Base-by-base conservation (phyloP, 2,113 vertebrate species). In the Anarhynchus alexandrinus region DNA sequence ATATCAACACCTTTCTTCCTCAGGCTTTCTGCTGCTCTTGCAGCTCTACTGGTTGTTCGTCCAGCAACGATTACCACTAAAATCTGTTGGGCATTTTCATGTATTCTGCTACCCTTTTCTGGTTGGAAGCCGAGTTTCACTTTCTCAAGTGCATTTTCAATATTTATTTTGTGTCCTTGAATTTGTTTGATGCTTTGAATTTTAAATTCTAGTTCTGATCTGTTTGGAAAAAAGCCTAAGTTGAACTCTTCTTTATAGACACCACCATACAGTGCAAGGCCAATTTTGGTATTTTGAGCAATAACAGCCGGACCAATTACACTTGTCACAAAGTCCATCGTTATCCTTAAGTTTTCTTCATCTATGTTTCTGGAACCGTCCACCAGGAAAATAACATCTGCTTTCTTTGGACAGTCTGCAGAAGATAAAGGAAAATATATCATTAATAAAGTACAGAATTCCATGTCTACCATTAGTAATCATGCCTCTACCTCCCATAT, bases 371-470 rank as follows among this genome's bases (percentile, higher is more conserved):
- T 93, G 12, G 98, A 98, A 21, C 98, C 98, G 23, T 98, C 97
- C 78, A 98, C 86, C 58, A 98, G 96, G 78, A 98, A 98, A 38
- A 98, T 95, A 8, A 98, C 78, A 40, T 98, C 97, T 20, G 97
- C 95, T 69, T 92, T 90, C 90, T 93, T 88, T 77, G 94, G 87
- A 74, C 97, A 98, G 20, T 91, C 97, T 98, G 70, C 38, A 90
- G 85, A 71, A 65, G 64, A 71, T 82, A 62, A 47, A 77, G 27
- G 26, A 40, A 58, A 54, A 76, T 32, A 73, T n/a, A 43, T 65
- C 55, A 54, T 64, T 65, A 36, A 43, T 36, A 55, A 27, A 74
- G 16, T 55, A 43, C 40, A 43, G 22, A 43, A 16, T 74, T 61
- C 65, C 66, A 47, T 20, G 45, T 29, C 42, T 65, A n/a, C 36